Evolutionary conservation across 2,113 vertebrate genomes (phyloP), one percentile per base, ranked within the genome.

Genomic region (Leptobrachium ailaonicum): DNA sequence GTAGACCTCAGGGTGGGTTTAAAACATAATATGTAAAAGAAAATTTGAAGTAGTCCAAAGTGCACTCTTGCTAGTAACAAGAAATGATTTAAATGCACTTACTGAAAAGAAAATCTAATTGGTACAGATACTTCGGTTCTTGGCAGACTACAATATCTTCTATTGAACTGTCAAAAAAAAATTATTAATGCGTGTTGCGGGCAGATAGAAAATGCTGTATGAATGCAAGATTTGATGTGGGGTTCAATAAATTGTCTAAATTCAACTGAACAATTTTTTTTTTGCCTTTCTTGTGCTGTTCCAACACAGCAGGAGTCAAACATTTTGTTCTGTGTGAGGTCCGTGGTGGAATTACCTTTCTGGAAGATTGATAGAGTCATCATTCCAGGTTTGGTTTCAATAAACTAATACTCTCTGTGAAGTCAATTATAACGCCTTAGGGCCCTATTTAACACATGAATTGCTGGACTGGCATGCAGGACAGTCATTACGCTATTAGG

Each of bases 211-310:
- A 75, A 56, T 64, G 60, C 53, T 67, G 58, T 74, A 69, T 76
- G 45, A 68, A 75, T 81, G 72, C 47, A 64, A 92, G 91, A 94
- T 94, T 93, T 92, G 92, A 88, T 93, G 88, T 88, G 88, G 93
- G 94, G 95, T 93, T 94, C 93, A 95, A 94, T 95, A 96, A 97
- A 96, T 96, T 95, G 95, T 94, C 93, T 94, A 91, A 93, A 96
- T 95, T 95, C 93, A 95, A 96, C 93, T 93, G 91, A 89, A 92
- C 89, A 91, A 91, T 92, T 89, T 93, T 91, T 92, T 88, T 92
- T 90, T 91, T 91, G 90, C 85, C 91, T 82, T 89, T 86, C 92
- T 80, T 86, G 87, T 83, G 90, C 89, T 88, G 91, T 89, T 91
- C 88, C 75, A 82, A 87, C 87, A 88, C 91, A 92, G 90, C 88